Evolutionary conservation across 53 echinoderm and acorn worm genomes (phyloP).

Genomic region (Apostichopus leukothele): DNA sequence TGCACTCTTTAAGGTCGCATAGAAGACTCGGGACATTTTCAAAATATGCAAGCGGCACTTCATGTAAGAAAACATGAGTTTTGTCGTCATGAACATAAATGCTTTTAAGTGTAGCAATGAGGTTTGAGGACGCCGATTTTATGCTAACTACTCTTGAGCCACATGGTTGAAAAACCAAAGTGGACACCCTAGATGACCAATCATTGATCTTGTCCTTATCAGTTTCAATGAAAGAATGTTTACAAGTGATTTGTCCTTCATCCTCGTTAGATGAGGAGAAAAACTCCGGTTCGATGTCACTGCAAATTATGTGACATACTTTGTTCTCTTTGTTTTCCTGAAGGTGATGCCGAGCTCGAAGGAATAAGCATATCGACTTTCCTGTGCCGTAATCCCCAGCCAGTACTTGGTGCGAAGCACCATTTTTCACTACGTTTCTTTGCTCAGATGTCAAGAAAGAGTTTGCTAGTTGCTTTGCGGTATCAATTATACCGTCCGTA

Average conservation of each 20-base stretch:
- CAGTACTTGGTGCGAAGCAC: neutral
- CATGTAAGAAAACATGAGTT: neutral
- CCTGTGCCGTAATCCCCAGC: slow-evolving; percentile 15
- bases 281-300: neutral
- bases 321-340: neutral
- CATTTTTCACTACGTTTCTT: neutral
- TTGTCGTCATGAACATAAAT: neutral
- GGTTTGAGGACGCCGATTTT: neutral
- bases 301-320: slow-evolving; percentile 3
- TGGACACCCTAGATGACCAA: neutral
- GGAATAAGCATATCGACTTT: neutral
- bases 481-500: neutral
- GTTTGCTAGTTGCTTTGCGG: neutral
- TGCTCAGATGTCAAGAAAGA: neutral
- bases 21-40: neutral
- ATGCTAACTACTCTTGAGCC: neutral
- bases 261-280: neutral
- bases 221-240: neutral
- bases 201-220: too few relatives aligned
- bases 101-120: neutral
- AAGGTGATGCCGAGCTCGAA: neutral
- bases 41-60: neutral
- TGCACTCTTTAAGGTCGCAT: neutral
- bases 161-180: neutral
- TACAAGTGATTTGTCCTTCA: neutral